phyloP scores from a whole-genome alignment of 2,797 vertebrate species.

The Gallinago nigripennis region DNA sequence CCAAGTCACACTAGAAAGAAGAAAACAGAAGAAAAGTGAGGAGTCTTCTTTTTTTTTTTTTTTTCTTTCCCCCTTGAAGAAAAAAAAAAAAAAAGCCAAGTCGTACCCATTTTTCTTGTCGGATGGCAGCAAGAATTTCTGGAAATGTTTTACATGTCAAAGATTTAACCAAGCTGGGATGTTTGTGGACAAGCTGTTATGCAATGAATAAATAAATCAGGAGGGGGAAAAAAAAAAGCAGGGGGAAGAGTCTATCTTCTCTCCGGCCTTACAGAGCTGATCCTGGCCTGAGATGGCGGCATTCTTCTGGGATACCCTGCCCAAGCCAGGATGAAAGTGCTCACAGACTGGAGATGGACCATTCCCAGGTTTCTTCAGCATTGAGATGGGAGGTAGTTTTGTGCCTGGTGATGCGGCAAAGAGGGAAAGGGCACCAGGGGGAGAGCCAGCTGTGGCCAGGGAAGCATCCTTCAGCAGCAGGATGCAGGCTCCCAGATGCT shows the following conservation, averaged over 20 bases:
- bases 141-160: constrained; percentile 35
- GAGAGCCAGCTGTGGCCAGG: not conserved
- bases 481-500: not conserved
- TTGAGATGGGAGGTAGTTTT: fast-evolving
- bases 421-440: not conserved
- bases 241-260: not conserved
- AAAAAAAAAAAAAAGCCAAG: not conserved
- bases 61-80: not conserved
- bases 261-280: not conserved
- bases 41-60: not conserved
- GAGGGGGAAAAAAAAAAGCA: not conserved
- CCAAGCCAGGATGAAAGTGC: not conserved
- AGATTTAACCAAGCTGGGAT: constrained; percentile 52
- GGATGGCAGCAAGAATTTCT: constrained; percentile 45
- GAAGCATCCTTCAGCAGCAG: not conserved
- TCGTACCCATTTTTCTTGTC: constrained; percentile 16
- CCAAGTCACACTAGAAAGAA: not conserved
- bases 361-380: fast-evolving
- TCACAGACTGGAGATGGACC: not conserved
- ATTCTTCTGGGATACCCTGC: not conserved
- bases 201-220: constrained; percentile 58
- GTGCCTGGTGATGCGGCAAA: not conserved
- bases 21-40: not conserved
- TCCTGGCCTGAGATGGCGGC: not conserved
- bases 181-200: constrained; percentile 34